Base-by-base conservation (phyloP, 2,888 invertebrate species). In the Cheilosia soror region DNA sequence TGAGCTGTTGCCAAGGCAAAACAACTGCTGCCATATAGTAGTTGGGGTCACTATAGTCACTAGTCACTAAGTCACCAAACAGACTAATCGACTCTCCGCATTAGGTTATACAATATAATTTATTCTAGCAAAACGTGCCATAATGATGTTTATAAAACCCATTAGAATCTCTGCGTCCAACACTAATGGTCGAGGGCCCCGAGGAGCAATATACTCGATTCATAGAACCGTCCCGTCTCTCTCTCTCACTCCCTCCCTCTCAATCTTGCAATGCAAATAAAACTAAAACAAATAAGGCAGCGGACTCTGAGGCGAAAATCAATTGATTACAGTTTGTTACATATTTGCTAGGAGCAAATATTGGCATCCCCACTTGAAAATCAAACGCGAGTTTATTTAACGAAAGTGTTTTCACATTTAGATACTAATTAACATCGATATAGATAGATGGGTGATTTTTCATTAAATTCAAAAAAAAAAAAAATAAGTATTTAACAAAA, bases 391-490 rank as follows among this genome's bases (percentile, higher is more conserved):
- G 40, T 65, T 65, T 65, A 49, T 60, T 79, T 60, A 79, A 66
- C 58, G 68, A 79, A 84, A 84, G 75, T 84, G 79, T 79, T 84
- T 84, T 84, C 57, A 76, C 79, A 71, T 71, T 71, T 44, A 29
- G 55, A 57, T 71, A 79, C 84, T 79, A 84, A 84, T 84, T 75
- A 71, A 37, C 68, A 63, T 4, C 49, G 4, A 31, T 15, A 11
- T 73, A 49, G 63, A 58, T 55, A 37, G 47, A 33, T 47, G 37
- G 4, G 11, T 51, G 51, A 40, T 42, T 58, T 60, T 53, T 42
- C 53, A 62, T 68, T 31, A 42, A 63, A 63, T 27, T 44, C 40
- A 13, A 62, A 11, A 4, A 31, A 13, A 15, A 42, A 51, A 20
- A 20, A 20, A 20, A 20, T 3, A n/a, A 0, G 4, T 42, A 15